Conservation (phyloP, 2,113 vertebrate species). For the Strix uralensis region DNA sequence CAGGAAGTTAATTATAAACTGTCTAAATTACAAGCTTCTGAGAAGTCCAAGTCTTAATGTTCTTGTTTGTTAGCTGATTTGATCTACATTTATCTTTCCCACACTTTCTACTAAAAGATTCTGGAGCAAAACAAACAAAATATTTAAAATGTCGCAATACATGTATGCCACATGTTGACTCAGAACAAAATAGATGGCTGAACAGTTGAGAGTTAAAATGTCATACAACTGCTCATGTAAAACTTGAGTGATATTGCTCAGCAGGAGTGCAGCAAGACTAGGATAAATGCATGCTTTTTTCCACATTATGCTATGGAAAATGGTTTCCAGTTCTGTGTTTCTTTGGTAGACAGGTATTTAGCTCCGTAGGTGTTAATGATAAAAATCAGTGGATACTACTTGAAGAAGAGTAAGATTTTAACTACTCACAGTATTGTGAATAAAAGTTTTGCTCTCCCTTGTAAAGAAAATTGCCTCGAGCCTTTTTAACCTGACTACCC, state of each 20-base stretch:
- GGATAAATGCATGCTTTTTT: background rate
- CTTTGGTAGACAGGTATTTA: background rate
- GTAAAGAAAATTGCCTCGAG: background rate
- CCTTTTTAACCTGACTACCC: background rate
- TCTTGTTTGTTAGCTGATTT: background rate
- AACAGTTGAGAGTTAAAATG: background rate
- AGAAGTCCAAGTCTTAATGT: background rate
- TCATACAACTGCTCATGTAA: background rate
- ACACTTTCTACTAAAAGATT: background rate
- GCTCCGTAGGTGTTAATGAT: background rate
- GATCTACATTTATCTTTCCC: background rate
- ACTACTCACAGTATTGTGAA: background rate
- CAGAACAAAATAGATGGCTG: background rate
- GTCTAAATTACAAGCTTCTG: background rate
- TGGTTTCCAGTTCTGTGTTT: background rate
- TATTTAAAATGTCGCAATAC: background rate
- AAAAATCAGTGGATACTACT: background rate
- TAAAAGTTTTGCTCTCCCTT: background rate
- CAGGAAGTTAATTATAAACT: background rate
- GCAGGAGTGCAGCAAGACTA: accelerated
- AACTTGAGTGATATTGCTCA: background rate
- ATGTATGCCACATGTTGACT: background rate
- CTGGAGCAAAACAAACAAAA: background rate
- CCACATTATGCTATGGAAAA: background rate
- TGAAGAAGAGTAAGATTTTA: background rate